Evolutionary conservation across 2,113 vertebrate species (phyloP), one percentile per base, ranked within the genome.

Genomic region (Hepsetus odoe): DNA sequence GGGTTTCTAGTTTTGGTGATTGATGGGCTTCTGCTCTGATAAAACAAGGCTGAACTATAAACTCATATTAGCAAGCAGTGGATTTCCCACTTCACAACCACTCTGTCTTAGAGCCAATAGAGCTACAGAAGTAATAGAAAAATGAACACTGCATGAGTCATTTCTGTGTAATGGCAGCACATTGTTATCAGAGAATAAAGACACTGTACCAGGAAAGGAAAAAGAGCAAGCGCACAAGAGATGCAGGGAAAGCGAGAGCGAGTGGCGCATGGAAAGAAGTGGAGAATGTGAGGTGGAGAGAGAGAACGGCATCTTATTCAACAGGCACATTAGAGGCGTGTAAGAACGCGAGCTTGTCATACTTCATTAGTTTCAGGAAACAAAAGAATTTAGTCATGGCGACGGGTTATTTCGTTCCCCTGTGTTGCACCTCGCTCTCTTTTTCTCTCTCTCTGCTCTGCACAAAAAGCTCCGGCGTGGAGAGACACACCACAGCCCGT

Each of bases 151-250:
- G 76, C 24, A 26, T 40, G 44, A 72, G 58, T 24, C n/a, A 26
- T 26, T 51, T 71, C 30, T 33, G 56, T 72, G n/a, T 64, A 30
- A 51, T 53, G 46, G 38, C 44, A 28, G 58, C 58, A 53, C 68
- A 40, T 65, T 79, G 33, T 79, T 79, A 72, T 72, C 59, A 55
- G 32, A 64, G 58, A 53, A 44, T 35, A 53, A 64, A 72, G 32
- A 35, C 38, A 59, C 38, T n/a, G 53, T 56, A 32, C 38, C 42
- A 42, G 51, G 40, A 30, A 30, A 70, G 28, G 70, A 61, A 28
- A 69, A 7, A 65, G 46, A 38, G 56, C 38, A 61, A 38, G 81
- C 87, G 87, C 79, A 84, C 74, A 72, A 86, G 80, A 81, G 76
- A 80, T 2, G n/a, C n/a, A 46, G 84, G 77, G 35, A 10, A 33